Base-by-base conservation (phyloP, 2,113 vertebrate species). In the Anas platyrhynchos region DNA sequence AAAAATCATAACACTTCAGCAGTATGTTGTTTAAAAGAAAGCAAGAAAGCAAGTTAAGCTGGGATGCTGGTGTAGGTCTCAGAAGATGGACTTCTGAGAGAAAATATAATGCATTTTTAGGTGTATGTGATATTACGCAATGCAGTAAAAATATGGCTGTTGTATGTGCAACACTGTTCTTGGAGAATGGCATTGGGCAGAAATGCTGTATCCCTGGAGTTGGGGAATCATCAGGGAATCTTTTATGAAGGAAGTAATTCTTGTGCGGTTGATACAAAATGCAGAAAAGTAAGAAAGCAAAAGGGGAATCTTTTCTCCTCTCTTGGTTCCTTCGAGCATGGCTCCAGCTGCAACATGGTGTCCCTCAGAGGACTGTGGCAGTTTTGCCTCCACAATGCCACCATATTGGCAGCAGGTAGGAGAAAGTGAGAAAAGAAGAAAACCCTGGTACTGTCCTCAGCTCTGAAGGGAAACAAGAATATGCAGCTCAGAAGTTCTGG, bases 311-410 rank as follows among this genome's bases (percentile, higher is more conserved):
- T 31, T 38, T 26, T 9, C 17, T 54, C 14, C 11, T 69, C 1
- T 90, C 20, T 62, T 85, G 13, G 16, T 83, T 92, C 22, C 38
- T 63, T 7, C 4, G 17, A 67, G 20, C 23, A 16, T 55, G 34
- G 16, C 29, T 46, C 13, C 36, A 78, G 21, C 4, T 26, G 16
- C 8, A 11, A 17, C 1, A 2, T 67, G 32, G 69, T 48, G 23
- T 71, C 3, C 27, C 11, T 5, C 2, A 0, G 9, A 27, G 78
- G 10, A 9, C 27, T 46, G 13, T 66, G 56, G 25, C 3, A 27
- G 25, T 52, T 91, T 65, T 76, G 22, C 9, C 20, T 81, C 38
- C 2, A 2, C 32, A 36, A 1, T 82, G 43, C 38, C 10, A 68
- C 50, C 38, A 3, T 65, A 11, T 14, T 32, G 22, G 8, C 66